A percentile compares a stretch with the other conserved stretches of the same genome.
Conservation (phyloP, 2,888 invertebrate species). For the Diaphora mendica region DNA sequence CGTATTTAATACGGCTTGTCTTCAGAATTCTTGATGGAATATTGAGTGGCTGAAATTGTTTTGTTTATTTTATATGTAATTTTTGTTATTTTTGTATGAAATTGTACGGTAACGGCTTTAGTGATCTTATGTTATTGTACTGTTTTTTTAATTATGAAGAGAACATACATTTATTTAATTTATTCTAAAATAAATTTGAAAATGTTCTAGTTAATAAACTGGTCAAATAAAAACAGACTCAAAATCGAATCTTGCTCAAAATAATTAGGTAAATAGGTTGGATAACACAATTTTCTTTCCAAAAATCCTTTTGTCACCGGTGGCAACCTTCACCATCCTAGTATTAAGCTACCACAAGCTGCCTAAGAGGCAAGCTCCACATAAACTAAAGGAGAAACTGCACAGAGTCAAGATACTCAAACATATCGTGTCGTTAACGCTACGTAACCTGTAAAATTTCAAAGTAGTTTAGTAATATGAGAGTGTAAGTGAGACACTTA, state of each 20-base stretch:
- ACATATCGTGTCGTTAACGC: conserved; percentile 25
- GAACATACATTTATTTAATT: no score
- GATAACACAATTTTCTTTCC: neutral
- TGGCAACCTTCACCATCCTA: conserved; percentile 19
- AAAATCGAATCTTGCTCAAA: no score
- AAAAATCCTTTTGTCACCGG: neutral
- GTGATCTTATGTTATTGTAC: no score
- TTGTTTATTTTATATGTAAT: neutral
- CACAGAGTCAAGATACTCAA: conserved; percentile 17
- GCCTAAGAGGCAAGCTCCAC: conserved; percentile 23
- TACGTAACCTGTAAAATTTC: conserved; percentile 18
- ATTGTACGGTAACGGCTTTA: no score
- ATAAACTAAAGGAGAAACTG: conserved; percentile 23
- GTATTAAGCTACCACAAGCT: conserved; percentile 23
- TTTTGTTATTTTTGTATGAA: neutral
- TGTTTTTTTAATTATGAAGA: no score
- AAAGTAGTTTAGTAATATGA: neutral
- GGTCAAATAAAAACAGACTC: no score
- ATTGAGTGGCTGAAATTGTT: neutral
- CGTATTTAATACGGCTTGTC: conserved; percentile 16
- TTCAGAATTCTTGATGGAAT: conserved; percentile 10
- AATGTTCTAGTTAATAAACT: no score
- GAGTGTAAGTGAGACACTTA: neutral
- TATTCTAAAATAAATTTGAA: no score
- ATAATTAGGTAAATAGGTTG: no score